Evolutionary conservation across 1,140 invertebrate species (phyloP), one percentile per base, ranked within the genome.

Genomic region (Lucilia cuprina): DNA sequence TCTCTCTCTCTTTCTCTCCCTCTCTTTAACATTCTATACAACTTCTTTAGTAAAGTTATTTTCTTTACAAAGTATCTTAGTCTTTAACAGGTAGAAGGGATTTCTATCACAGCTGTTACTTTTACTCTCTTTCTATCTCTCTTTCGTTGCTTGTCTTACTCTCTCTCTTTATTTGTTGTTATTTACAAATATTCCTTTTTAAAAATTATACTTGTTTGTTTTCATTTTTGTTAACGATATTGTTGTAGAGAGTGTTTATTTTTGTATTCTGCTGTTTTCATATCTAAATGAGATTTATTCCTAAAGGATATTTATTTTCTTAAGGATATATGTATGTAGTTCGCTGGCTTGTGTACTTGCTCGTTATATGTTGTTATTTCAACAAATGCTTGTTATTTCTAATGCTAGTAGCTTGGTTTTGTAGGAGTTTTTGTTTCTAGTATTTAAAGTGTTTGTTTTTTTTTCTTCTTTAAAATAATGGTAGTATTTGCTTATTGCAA

Each of bases 41-140:
- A 35, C 74, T 34, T 75, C n/a, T 13, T 77, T 77, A n/a, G 74
- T 77, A 41, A 77, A 41, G 74, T 41, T 41, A 77, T 77, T 41
- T 77, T 77, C 74, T 41, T 10, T 55, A 41, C 41, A 41, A 41
- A 8, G 10, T 41, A 2, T 10, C 5, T 41, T 77, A 41, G 74
- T 77, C 14, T 77, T 8, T 77, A 77, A 77, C 74, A 77, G 74
- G 74, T 77, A 34, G 74, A 41, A 13, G 7, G 7, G 12, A 55
- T 7, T 41, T 41, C 7, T 55, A 55, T 13, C 50, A 12, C 50
- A 49, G 13, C 25, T 30, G 25, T 49, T 49, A 14, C 49, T 2
- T 12, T 2, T 12, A 30, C 25, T 7, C 41, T 7, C 41, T 41
- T 5, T 70, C 60, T 70, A 0, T 70, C 13, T 19, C 19, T 70